Evolutionary conservation across 2,888 invertebrate genomes (phyloP).

Genomic region (Pristionchus exspectatus): DNA sequence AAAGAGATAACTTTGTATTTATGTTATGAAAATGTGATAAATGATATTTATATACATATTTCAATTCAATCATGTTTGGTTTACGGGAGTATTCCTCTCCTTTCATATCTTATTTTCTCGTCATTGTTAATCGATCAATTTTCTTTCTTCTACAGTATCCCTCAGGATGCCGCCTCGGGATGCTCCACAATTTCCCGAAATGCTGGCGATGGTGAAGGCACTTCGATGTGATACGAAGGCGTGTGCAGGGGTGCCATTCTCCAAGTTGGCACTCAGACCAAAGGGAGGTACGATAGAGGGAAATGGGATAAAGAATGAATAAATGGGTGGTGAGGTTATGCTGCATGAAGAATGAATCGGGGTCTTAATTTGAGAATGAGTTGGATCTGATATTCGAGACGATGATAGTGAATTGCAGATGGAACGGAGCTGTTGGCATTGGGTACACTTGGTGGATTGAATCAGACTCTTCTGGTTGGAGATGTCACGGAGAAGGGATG

Average conservation of each 20-base stretch:
- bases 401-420: not conserved
- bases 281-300: constrained; percentile 42
- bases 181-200: constrained; percentile 43
- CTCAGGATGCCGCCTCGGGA: constrained; percentile 54
- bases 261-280: not conserved
- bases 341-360: no score
- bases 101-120: not conserved
- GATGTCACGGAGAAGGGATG: not conserved
- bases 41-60: not conserved
- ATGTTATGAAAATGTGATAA: not conserved
- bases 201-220: constrained; percentile 49
- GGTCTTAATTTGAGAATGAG: no score
- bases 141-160: not conserved
- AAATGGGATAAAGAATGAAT: not conserved
- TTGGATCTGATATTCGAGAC: not conserved
- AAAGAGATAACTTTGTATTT: not conserved
- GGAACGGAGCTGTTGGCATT: constrained; percentile 45
- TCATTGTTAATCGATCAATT: not conserved
- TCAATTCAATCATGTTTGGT: not conserved
- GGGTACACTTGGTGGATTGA: constrained; percentile 34
- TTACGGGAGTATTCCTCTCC: not conserved
- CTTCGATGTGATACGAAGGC: constrained; percentile 35
- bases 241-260: constrained; percentile 47
- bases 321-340: no score
- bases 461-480: constrained; percentile 50